Conservation (phyloP, 2,113 vertebrate species). For the Pyxicephalus adspersus region DNA sequence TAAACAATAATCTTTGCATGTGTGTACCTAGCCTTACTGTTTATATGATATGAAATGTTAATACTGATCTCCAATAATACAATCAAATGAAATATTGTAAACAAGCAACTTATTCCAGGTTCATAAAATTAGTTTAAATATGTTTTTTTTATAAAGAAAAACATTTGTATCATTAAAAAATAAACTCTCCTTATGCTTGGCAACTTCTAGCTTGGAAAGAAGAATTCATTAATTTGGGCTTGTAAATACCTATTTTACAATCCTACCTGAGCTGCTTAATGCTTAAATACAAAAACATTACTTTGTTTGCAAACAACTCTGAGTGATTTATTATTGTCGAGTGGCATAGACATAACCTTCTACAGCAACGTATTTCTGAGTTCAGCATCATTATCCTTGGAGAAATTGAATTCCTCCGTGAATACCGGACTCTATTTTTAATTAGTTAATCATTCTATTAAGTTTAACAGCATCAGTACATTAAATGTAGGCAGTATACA, state of each 20-base stretch:
- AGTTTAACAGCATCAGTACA: slow-evolving; percentile 27
- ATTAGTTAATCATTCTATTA: slow-evolving; percentile 49
- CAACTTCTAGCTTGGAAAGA: background rate
- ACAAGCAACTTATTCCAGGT: no score
- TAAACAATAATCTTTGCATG: no score
- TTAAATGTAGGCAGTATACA: background rate
- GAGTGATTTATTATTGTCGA: slow-evolving; percentile 32
- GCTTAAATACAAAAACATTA: slow-evolving; percentile 4
- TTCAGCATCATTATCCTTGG: slow-evolving; percentile 28
- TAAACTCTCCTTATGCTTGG: no score
- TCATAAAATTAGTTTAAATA: no score
- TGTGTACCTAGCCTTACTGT: no score
- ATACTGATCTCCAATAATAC: no score
- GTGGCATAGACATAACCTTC: slow-evolving; percentile 23
- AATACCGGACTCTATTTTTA: slow-evolving; percentile 22
- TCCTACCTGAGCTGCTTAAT: background rate
- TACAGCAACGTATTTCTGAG: slow-evolving; percentile 24
- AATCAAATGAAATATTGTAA: no score
- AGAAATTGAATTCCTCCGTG: slow-evolving; percentile 35
- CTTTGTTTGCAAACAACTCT: slow-evolving; percentile 31
- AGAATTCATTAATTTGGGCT: background rate
- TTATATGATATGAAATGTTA: no score
- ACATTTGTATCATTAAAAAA: no score
- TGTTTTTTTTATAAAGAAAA: no score
- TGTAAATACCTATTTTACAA: background rate